Base-by-base conservation (phyloP, 2,888 invertebrate species). In the Eilema depressum region DNA sequence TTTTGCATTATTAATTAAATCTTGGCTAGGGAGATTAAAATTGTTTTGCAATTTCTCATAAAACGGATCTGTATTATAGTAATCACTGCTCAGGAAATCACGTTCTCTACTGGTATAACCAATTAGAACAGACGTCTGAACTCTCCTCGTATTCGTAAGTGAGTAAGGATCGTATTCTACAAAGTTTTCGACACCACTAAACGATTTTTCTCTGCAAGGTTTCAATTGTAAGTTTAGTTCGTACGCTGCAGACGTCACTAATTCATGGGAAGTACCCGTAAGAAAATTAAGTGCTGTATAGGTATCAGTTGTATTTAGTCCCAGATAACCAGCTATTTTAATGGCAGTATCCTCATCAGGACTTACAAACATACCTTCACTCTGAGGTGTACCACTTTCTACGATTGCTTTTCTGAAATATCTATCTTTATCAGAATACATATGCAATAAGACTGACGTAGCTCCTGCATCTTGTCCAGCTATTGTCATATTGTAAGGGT, bases 401-500 rank as follows among this genome's bases (percentile, higher is more conserved):
- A 90, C 85, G 56, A 95, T 94, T 14, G 89, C 87, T 86, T 93
- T 93, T 60, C 90, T 87, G 69, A 88, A 95, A n/a, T 93, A 78
- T 80, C 93, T 95, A 4, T 91, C 89, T 47, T 89, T 92, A 23
- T 86, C 81, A 0, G 94, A 92, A 82, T 91, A 94, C 56, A 95
- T 77, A 72, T 95, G 95, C 64, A 93, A 77, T 53, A 94, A 76
- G 60, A 85, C 89, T n/a, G 95, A 93, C 41, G 86, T 82, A 0
- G 93, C 89, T 8, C 95, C 95, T 23, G 94, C 92, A 63, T 89
- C 89, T 83, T 94, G 93, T 1, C 95, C 95, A 17, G 88, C 89
- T 28, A 95, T 81, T 0, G 95, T 95, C 0, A 95, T 87, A 69
- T 93, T 92, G 63, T 93, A 92, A 2, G 94, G 93, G 33, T 95